Evolutionary conservation across 2,888 invertebrate genomes (phyloP).

Genomic region (Balanococcus diminutus): DNA sequence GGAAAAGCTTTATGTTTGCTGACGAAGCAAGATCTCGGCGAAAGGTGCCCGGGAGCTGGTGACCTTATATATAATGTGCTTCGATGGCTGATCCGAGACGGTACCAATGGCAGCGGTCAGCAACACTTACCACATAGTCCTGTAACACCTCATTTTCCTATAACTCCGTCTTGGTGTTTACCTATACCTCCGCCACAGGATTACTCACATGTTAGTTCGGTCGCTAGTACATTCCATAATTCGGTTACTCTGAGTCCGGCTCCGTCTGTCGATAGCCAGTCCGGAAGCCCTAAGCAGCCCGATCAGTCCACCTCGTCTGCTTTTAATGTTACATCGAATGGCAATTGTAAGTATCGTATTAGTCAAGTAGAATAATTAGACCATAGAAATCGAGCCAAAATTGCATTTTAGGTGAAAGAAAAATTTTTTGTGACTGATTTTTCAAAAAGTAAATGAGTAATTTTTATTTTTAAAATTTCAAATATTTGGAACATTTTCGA

Average conservation of each 20-base stretch:
- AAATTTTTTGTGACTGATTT: too few species aligned
- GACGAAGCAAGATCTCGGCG: slow-evolving; percentile 86
- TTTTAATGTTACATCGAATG: slow-evolving; percentile 31
- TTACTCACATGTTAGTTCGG: slow-evolving; percentile 40
- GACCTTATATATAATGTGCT: slow-evolving; percentile 93
- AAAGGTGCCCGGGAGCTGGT: slow-evolving; percentile 90
- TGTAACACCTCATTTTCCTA: slow-evolving; percentile 62
- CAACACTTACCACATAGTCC: slow-evolving; percentile 58
- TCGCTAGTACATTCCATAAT: slow-evolving; percentile 63
- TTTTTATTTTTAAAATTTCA: too few species aligned
- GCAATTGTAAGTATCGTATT: slow-evolving; percentile 19
- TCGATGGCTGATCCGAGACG: slow-evolving; percentile 82
- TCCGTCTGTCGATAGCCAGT: slow-evolving; percentile 85
- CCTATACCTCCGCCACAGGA: slow-evolving; percentile 71
- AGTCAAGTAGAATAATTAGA: too few species aligned
- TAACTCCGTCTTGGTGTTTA: slow-evolving; percentile 65
- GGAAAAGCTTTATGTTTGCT: slow-evolving; percentile 90
- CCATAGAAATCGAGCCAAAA: too few species aligned
- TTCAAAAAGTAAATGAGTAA: too few species aligned
- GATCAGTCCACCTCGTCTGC: slow-evolving; percentile 53
- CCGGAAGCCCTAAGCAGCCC: slow-evolving; percentile 81
- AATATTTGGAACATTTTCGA: too few species aligned
- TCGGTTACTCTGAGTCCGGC: slow-evolving; percentile 90
- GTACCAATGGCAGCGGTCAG: slow-evolving; percentile 60
- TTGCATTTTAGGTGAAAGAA: too few species aligned